Base-by-base conservation (phyloP, 2,888 invertebrate species). In the Lymantria monacha region DNA sequence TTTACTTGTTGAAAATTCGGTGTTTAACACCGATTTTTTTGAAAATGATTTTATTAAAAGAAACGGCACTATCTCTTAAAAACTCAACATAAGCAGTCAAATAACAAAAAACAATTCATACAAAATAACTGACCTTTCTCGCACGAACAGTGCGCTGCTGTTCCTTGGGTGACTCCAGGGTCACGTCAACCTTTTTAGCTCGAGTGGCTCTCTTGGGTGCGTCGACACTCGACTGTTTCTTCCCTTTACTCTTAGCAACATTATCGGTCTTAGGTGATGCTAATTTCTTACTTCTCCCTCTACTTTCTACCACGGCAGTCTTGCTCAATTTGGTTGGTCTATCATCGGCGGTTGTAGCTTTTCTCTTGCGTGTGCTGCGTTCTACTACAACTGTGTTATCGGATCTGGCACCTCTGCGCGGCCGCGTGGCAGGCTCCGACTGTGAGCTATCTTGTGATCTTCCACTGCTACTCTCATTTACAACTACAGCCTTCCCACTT, bases 361-460 rank as follows among this genome's bases (percentile, higher is more conserved):
- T 74, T 3, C 76, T 66, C 46, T 75, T 76, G 11, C 76, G 63
- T 3, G 62, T 57, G 30, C 49, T 68, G 9, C 42, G 40, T 52
- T 55, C 63, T 3, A 60, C 22, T 15, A 11, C 5, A 12, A 13
- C 49, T 7, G 45, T 33, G 7, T 15, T 50, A 2, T 44, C 46
- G 0, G 33, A 42, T 54, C 52, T 59, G 5, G 47, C 43, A 36
- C 52, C 53, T 31, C 60, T 59, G 15, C 72, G 62, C 0, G 57
- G 49, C 3, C 71, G 59, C 7, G 53, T 52, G 2, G 48, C 42
- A 0, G 55, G 55, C 37, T 59, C 56, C 0, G 65, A 44, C 40
- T 59, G 61, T 7, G 43, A 48, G 15, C 58, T 70, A n/a, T 56
- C 59, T 47, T 69, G 68, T 3, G 12, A 10, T 22, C 36, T 36